Conservation (phyloP, 2,797 vertebrate species). For the Arrhamphus sclerolepis region DNA sequence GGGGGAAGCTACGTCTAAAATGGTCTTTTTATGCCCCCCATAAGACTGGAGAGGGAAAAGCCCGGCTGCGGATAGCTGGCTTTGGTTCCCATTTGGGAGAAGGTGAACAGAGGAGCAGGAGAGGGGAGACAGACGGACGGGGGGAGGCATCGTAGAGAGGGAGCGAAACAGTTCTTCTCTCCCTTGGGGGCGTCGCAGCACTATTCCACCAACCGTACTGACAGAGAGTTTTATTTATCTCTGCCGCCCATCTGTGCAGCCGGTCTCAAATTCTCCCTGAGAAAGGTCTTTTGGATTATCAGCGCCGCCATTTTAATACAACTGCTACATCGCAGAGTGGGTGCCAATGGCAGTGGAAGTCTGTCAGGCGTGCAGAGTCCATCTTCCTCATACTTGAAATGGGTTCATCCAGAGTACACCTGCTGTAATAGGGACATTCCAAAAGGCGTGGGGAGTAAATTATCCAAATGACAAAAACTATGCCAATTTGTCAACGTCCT, state of each 20-base stretch:
- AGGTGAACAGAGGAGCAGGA: slow-evolving; percentile 32
- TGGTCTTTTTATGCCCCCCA: slow-evolving; percentile 55
- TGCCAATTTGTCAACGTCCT: slow-evolving; percentile 79
- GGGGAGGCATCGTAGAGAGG: slow-evolving; percentile 53
- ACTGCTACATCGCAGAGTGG: slow-evolving; percentile 89
- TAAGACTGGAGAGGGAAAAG: slow-evolving; percentile 46
- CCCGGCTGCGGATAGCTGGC: slow-evolving; percentile 60
- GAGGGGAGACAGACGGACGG: slow-evolving; percentile 56
- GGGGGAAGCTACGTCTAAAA: slow-evolving; percentile 40
- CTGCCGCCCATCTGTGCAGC: slow-evolving; percentile 91
- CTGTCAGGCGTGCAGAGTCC: slow-evolving; percentile 81
- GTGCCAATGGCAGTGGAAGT: slow-evolving; percentile 79
- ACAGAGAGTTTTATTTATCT: slow-evolving; percentile 94
- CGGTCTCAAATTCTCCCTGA: slow-evolving; percentile 89
- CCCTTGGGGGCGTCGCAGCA: slow-evolving; percentile 88
- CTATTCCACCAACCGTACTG: slow-evolving; percentile 88
- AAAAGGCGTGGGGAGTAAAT: slow-evolving; percentile 69
- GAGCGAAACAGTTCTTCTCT: slow-evolving; percentile 73
- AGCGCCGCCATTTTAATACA: slow-evolving; percentile 92
- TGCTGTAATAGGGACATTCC: slow-evolving; percentile 78
- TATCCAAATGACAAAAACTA: slow-evolving; percentile 76
- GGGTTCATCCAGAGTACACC: slow-evolving; percentile 95
- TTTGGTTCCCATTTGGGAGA: slow-evolving; percentile 41
- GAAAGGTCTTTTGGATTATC: slow-evolving; percentile 95
- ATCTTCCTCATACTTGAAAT: slow-evolving; percentile 72